phyloP scores from a whole-genome alignment of 2,888 invertebrate species.

The Cyaniris semiargus region DNA sequence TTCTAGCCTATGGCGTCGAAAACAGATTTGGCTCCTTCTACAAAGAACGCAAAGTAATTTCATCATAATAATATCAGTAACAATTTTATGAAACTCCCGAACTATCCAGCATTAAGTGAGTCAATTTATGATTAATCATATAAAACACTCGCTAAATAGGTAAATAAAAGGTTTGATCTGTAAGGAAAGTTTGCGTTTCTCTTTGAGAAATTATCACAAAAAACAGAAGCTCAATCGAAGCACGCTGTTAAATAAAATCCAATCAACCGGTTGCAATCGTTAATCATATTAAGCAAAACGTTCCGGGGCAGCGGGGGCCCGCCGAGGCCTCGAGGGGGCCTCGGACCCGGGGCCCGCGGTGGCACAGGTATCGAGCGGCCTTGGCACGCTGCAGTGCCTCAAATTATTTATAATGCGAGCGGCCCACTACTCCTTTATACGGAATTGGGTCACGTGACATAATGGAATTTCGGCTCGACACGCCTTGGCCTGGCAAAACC shows the following conservation, averaged over 20 bases:
- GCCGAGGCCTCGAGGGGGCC: slow-evolving; percentile 12
- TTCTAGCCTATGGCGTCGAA: no score
- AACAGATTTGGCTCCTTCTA: no score
- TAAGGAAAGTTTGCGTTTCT: not conserved
- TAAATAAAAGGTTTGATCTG: no score
- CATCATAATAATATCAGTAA: not conserved
- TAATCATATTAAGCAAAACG: slow-evolving; percentile 5
- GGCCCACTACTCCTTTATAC: slow-evolving; percentile 25
- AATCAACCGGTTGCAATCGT: not conserved
- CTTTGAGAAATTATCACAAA: not conserved
- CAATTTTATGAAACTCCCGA: no score
- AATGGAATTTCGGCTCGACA: not conserved
- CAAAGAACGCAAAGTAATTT: not conserved
- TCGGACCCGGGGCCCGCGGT: slow-evolving; percentile 21
- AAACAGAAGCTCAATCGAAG: not conserved
- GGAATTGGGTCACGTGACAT: slow-evolving; percentile 25
- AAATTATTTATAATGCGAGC: slow-evolving; percentile 32
- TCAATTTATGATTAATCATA: no score
- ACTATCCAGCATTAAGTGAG: no score
- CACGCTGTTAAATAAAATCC: not conserved
- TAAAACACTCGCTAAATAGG: no score
- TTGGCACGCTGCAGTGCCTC: slow-evolving; percentile 38
- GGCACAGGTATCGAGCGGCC: slow-evolving; percentile 35
- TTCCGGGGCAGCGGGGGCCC: slow-evolving; percentile 9
- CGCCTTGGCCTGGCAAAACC: not conserved